Conservation (phyloP, 2,113 vertebrate genomes). For the Pseudorhombus dupliciocellatus region DNA sequence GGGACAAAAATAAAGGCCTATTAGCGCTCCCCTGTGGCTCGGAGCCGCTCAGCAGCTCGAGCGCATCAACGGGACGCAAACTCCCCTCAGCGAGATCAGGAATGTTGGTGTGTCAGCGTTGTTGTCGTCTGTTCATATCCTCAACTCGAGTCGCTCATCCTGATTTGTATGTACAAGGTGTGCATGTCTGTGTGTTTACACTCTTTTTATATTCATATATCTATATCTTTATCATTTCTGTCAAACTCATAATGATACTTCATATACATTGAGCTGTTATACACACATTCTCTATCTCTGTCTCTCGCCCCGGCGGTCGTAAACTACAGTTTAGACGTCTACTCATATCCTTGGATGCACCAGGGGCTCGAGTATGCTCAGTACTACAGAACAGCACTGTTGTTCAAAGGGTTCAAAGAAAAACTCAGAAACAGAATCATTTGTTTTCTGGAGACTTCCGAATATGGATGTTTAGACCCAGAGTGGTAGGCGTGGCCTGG, state of each 20-base stretch:
- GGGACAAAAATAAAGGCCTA: slow-evolving; percentile 82
- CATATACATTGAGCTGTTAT: slow-evolving; percentile 87
- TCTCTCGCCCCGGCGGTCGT: slow-evolving; percentile 88
- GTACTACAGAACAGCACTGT: slow-evolving; percentile 90
- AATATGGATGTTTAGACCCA: slow-evolving; percentile 91
- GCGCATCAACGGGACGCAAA: slow-evolving; percentile 80
- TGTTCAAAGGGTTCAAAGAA: slow-evolving; percentile 88
- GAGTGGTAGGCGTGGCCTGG: slow-evolving; percentile 86
- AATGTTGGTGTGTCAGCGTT: slow-evolving; percentile 81
- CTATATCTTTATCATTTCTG: slow-evolving; percentile 79
- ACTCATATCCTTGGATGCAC: slow-evolving; percentile 83
- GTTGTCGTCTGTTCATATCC: slow-evolving; percentile 57
- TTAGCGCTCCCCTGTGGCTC: slow-evolving; percentile 84
- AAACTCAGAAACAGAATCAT: slow-evolving; percentile 42
- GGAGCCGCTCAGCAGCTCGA: slow-evolving; percentile 87
- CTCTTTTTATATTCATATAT: slow-evolving; percentile 76
- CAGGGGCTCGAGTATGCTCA: slow-evolving; percentile 86
- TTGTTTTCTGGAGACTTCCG: slow-evolving; percentile 75
- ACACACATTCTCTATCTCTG: slow-evolving; percentile 94
- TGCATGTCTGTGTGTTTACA: slow-evolving; percentile 70
- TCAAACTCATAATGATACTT: slow-evolving; percentile 79
- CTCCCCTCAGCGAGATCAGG: slow-evolving; percentile 82
- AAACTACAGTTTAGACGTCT: slow-evolving; percentile 87
- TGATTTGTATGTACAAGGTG: slow-evolving; percentile 84
- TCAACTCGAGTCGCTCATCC: slow-evolving; percentile 85